Conservation (phyloP, 2,888 invertebrate species). For the Dugesia japonica region DNA sequence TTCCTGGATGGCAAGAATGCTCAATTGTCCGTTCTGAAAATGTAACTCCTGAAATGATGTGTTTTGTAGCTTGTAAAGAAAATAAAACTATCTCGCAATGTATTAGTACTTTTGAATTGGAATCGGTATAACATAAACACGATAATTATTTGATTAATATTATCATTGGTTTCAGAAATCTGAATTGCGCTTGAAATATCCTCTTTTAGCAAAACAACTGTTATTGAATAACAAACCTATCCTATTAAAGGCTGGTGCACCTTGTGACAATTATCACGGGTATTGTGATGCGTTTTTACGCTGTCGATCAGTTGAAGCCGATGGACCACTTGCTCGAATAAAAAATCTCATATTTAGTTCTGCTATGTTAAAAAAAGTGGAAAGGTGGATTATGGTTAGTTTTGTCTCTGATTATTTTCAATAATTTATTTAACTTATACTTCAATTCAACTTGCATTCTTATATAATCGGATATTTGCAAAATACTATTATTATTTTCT, state of each 20-base stretch:
- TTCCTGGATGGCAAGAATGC: constrained; percentile 33
- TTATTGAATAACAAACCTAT: constrained; percentile 42
- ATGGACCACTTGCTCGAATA: constrained; percentile 82
- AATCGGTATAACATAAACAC: not conserved
- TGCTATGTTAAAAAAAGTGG: constrained; percentile 68
- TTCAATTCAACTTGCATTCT: not conserved
- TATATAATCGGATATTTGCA: not conserved
- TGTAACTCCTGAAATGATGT: constrained; percentile 38
- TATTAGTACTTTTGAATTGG: constrained; percentile 27
- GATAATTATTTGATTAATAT: not conserved
- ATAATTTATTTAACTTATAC: constrained; percentile 38
- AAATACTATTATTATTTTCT: too few relatives aligned
- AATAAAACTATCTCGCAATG: constrained; percentile 31
- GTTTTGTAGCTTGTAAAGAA: constrained; percentile 35
- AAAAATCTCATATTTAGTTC: constrained; percentile 84
- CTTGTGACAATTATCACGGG: constrained; percentile 90
- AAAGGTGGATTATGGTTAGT: constrained; percentile 71
- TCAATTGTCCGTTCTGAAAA: constrained; percentile 20
- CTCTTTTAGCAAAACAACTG: constrained; percentile 12
- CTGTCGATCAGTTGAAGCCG: constrained; percentile 92
- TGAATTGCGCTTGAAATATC: not conserved
- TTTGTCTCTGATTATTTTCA: too few relatives aligned
- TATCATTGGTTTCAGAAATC: constrained; percentile 36
- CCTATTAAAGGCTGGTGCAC: constrained; percentile 70
- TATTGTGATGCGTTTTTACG: constrained; percentile 98